Evolutionary conservation across 2,113 vertebrate species (phyloP).

Genomic region (Picathartes gymnocephalus): DNA sequence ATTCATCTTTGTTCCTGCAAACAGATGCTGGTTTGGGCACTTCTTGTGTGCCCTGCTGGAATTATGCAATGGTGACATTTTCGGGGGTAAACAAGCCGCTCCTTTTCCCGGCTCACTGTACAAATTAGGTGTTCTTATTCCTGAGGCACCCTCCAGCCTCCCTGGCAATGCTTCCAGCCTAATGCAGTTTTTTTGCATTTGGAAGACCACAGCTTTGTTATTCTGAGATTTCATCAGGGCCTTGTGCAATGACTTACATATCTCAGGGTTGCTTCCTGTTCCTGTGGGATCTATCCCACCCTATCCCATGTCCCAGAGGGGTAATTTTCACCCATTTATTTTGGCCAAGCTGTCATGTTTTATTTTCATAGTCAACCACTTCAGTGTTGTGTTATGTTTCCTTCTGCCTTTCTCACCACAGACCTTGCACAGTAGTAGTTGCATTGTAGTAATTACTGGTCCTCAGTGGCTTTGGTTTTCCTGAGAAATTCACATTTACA

Average conservation of each 20-base stretch:
- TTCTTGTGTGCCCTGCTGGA: not conserved
- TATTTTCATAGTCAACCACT: not conserved
- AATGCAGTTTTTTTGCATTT: not conserved
- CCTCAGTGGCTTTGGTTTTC: not conserved
- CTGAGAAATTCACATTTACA: not conserved
- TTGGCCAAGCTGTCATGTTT: not conserved
- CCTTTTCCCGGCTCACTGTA: not conserved
- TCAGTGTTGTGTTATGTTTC: not conserved
- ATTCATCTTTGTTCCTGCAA: constrained; percentile 38
- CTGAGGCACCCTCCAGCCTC: not conserved
- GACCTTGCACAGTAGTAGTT: not conserved
- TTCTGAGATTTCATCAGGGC: not conserved
- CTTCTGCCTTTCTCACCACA: not conserved
- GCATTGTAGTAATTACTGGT: not conserved
- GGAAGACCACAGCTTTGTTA: not conserved
- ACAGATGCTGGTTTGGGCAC: constrained; percentile 35
- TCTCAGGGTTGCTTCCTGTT: not conserved
- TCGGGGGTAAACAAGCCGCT: constrained; percentile 32
- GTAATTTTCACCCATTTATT: not conserved
- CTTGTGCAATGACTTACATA: not conserved
- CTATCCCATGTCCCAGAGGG: not conserved
- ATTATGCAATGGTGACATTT: not conserved
- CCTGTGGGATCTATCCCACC: not conserved
- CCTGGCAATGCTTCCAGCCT: not conserved
- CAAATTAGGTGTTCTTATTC: not conserved